Evolutionary conservation across 1,140 invertebrate species (phyloP).

Genomic region (Ips nitidus): DNA sequence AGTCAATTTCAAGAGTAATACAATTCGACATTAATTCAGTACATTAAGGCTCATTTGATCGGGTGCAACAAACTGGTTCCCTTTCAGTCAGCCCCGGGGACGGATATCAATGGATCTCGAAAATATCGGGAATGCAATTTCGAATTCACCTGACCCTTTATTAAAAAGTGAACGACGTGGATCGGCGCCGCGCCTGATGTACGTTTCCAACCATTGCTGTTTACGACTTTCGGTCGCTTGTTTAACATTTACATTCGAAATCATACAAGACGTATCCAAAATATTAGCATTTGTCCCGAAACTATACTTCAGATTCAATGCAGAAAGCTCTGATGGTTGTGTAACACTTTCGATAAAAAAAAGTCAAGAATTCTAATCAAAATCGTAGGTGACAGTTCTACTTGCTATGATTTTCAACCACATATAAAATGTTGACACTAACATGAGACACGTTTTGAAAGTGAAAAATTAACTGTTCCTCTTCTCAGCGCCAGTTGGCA

Average conservation of each 20-base stretch:
- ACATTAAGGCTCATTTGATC: slow-evolving; percentile 43
- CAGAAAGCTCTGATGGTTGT: too few species aligned
- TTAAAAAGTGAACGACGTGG: slow-evolving; percentile 5
- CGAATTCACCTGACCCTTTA: slow-evolving; percentile 34
- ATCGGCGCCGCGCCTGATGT: slow-evolving; percentile 8
- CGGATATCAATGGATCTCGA: slow-evolving; percentile 43
- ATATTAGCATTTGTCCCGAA: too few species aligned
- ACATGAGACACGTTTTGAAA: too few species aligned
- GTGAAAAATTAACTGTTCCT: too few species aligned
- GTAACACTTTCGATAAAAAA: too few species aligned
- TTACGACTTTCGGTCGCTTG: slow-evolving; percentile 3
- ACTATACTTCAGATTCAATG: too few species aligned
- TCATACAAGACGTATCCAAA: too few species aligned
- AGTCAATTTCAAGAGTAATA: slow-evolving; percentile 40
- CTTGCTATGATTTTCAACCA: too few species aligned
- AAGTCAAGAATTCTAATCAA: too few species aligned
- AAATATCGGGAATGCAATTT: slow-evolving; percentile 39
- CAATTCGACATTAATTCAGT: slow-evolving; percentile 44
- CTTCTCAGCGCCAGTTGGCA: too few species aligned
- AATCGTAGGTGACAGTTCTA: too few species aligned
- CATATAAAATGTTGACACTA: too few species aligned
- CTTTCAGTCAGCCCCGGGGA: slow-evolving; percentile 8
- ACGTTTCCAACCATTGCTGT: slow-evolving; percentile 8
- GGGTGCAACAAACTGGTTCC: slow-evolving; percentile 38
- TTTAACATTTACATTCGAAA: slow-evolving; percentile 8